Base-by-base conservation (phyloP, 92 coral and sea anemone genomes). In the Porites rus region DNA sequence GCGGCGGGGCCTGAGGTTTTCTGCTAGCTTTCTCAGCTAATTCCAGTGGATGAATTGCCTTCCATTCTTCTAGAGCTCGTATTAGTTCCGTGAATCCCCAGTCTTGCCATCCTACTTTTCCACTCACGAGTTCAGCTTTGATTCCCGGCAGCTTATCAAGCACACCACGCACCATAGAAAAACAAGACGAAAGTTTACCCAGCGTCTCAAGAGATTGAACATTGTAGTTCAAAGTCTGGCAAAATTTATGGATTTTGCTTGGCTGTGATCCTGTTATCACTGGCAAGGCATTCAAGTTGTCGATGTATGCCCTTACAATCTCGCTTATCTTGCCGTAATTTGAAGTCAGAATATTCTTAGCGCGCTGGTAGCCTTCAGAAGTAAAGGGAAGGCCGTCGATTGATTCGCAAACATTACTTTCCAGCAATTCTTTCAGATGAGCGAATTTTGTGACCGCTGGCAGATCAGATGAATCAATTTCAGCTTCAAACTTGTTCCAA, bases 21-120 rank as follows among this genome's bases (percentile, higher is more conserved):
- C 65, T 8, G 20, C 17, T 24, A 12, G 10, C 21, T 19, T 19
- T 7, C 64, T 51, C 21, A 4, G 4, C 13, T 43, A 53, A 11
- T 59, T 86, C 84, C 14, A 86, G 61, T 56, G 90, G 84, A 65
- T 90, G 90, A 28, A 86, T 90, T 3, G 86, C 90, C 43, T 86
- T 92, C 92, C 94, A 92, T 22, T 88, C 86, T 88, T 81, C 79
- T 46, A 92, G 58, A 24, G 88, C 84, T 25, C 70, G 46, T 51
- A 88, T 50, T 19, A 89, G 80, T n/a, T 89, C 62, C 56, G 68
- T 10, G 63, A 92, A 89, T 38, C 85, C 92, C 95, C 89, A 89
- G 58, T 82, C 76, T 72, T 87, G 90, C 93, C 92, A 86, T 22
- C 84, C 89, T 11, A 65, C 75, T 60, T 87, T 91, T 6, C 77